phyloP scores from a whole-genome alignment of 2,797 vertebrate genomes.

The Furcifer pardalis region DNA sequence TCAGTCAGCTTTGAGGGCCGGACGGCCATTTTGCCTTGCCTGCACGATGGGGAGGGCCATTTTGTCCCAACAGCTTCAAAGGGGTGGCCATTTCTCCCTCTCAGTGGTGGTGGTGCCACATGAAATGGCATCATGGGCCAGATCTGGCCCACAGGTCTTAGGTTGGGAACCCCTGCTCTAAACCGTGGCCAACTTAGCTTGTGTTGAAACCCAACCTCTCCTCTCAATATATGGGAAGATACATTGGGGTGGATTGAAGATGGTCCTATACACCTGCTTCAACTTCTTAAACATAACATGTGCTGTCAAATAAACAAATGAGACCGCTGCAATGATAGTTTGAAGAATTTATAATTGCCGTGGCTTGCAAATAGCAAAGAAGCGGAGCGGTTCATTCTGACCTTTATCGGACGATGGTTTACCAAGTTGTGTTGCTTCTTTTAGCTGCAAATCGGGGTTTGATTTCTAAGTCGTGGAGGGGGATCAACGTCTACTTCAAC shows the following conservation, averaged over 20 bases:
- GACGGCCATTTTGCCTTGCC: no score
- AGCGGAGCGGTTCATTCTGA: neutral
- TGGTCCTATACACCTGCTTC: neutral
- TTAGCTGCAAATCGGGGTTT: slow-evolving; percentile 48
- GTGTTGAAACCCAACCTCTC: neutral
- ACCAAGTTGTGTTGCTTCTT: slow-evolving; percentile 24
- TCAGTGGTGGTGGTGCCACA: no score
- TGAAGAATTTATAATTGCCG: neutral
- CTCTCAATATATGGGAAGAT: neutral
- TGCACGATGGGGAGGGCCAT: no score
- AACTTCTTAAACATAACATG: neutral
- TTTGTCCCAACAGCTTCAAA: no score
- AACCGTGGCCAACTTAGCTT: no score
- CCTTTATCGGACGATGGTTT: slow-evolving; percentile 20
- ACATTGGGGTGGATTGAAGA: neutral
- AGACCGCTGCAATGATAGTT: neutral
- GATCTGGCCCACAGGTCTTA: no score
- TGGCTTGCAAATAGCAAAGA: neutral
- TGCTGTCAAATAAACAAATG: neutral
- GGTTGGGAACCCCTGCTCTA: no score
- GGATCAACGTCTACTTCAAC: slow-evolving; percentile 45
- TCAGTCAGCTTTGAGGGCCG: no score
- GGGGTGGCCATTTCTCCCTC: no score
- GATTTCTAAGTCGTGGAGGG: slow-evolving; percentile 29
- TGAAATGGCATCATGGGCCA: no score